Evolutionary conservation across 2,888 invertebrate species (phyloP).

Genomic region (Ephialtes manifestator): DNA sequence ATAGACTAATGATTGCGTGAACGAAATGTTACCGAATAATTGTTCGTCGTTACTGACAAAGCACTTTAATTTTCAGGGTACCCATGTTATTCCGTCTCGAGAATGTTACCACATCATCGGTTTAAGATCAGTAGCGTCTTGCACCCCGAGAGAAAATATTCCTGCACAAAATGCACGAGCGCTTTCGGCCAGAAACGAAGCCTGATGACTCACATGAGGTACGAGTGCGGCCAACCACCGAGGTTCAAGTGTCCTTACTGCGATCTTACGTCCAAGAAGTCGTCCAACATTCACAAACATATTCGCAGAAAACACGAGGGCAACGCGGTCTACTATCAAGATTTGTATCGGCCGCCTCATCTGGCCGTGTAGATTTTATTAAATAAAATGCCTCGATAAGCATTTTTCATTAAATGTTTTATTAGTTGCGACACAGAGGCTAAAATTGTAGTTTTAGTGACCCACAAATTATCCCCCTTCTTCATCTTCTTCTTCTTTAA

Average conservation of each 20-base stretch:
- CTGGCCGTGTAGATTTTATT: slow-evolving; percentile 32
- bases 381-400: slow-evolving; percentile 1
- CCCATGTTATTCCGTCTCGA: slow-evolving; percentile 44
- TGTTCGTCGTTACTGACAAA: slow-evolving; percentile 59
- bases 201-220: slow-evolving; percentile 78
- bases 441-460: not conserved
- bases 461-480: not conserved
- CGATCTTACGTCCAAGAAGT: slow-evolving; percentile 78
- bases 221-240: slow-evolving; percentile 83
- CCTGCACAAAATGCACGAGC: slow-evolving; percentile 80
- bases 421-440: not conserved
- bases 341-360: slow-evolving; percentile 68
- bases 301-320: slow-evolving; percentile 77
- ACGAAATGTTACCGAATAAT: not conserved
- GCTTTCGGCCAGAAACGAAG: slow-evolving; percentile 76
- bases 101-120: slow-evolving; percentile 8
- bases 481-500: not conserved
- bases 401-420: not conserved
- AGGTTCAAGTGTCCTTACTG: slow-evolving; percentile 84
- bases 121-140: slow-evolving; percentile 8
- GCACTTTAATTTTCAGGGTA: slow-evolving; percentile 69
- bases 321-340: slow-evolving; percentile 74
- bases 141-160: slow-evolving; percentile 62
- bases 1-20: slow-evolving; percentile 5
- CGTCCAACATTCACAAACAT: slow-evolving; percentile 79